Conservation (phyloP, 2,888 invertebrate genomes). For the Caenorhabditis parvicauda region DNA sequence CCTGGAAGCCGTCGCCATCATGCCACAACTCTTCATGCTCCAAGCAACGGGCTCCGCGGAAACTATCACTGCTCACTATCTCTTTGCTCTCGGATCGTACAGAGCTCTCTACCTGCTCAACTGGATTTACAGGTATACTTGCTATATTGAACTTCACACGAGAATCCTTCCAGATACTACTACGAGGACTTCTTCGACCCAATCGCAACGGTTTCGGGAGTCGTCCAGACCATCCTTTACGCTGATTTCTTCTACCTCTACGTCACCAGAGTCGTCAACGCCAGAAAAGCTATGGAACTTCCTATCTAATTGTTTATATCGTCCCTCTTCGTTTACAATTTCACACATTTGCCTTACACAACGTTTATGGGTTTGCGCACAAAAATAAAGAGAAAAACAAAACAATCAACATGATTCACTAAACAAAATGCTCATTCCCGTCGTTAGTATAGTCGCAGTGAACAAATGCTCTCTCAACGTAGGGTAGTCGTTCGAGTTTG, state of each 20-base stretch:
- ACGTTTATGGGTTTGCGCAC: no score
- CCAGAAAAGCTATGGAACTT: constrained; percentile 13
- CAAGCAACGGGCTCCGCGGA: constrained; percentile 91
- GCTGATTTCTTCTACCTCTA: constrained; percentile 99
- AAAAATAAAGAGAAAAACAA: no score
- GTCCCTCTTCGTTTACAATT: no score
- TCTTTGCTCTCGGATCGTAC: constrained; percentile 67
- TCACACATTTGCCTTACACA: no score
- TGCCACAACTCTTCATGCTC: constrained; percentile 96
- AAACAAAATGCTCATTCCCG: constrained; percentile 46
- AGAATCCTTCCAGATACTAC: constrained; percentile 68
- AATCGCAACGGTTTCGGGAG: constrained; percentile 92
- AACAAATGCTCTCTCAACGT: constrained; percentile 52
- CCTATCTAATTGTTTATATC: constrained; percentile 10
- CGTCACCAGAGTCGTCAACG: constrained; percentile 81
- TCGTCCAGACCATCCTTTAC: constrained; percentile 79
- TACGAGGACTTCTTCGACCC: constrained; percentile 88
- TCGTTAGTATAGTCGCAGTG: constrained; percentile 55
- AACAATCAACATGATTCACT: no score
- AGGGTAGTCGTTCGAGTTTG: constrained; percentile 63
- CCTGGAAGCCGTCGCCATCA: constrained; percentile 93
- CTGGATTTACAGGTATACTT: constrained; percentile 63
- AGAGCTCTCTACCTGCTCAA: constrained; percentile 67
- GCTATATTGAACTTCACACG: not conserved
- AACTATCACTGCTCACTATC: constrained; percentile 76